Percentiles rank a stretch among this genome's conserved stretches.
phyloP scores from a whole-genome alignment of 2,113 vertebrate genomes.

The Myotis lucifugus region DNA sequence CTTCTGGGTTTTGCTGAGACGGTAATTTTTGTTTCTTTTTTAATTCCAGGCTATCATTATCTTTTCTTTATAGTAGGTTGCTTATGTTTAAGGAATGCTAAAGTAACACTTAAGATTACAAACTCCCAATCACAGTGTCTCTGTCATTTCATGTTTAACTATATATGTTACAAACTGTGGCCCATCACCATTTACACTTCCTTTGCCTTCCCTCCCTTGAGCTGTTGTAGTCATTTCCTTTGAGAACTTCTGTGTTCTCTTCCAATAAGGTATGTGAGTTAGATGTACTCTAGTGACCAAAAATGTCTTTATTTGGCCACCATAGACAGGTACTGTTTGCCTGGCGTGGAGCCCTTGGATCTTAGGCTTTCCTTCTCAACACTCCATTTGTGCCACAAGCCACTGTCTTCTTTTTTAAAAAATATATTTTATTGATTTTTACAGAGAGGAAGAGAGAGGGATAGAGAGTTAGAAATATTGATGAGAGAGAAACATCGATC shows the following conservation, averaged over 20 bases:
- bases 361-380: not conserved
- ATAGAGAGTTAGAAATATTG: too few relatives aligned
- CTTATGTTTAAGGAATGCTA: constrained; percentile 10
- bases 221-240: not conserved
- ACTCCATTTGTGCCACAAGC: not conserved
- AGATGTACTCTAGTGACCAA: not conserved
- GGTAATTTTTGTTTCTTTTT: not conserved
- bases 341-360: not conserved
- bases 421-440: too few relatives aligned
- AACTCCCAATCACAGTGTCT: not conserved
- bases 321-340: not conserved
- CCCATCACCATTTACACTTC: not conserved
- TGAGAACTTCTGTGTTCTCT: not conserved
- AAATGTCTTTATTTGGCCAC: not conserved
- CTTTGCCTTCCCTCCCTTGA: not conserved
- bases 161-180: not conserved
- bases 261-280: not conserved
- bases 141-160: constrained; percentile 45
- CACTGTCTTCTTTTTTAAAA: not conserved
- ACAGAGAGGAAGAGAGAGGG: too few relatives aligned
- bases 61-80: not conserved
- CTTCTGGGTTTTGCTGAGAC: not conserved
- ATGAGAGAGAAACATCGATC: too few relatives aligned
- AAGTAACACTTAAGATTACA: not conserved
- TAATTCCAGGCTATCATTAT: not conserved